phyloP scores from a whole-genome alignment of 2,113 vertebrate genomes.

The Neodontobutis hainanensis region DNA sequence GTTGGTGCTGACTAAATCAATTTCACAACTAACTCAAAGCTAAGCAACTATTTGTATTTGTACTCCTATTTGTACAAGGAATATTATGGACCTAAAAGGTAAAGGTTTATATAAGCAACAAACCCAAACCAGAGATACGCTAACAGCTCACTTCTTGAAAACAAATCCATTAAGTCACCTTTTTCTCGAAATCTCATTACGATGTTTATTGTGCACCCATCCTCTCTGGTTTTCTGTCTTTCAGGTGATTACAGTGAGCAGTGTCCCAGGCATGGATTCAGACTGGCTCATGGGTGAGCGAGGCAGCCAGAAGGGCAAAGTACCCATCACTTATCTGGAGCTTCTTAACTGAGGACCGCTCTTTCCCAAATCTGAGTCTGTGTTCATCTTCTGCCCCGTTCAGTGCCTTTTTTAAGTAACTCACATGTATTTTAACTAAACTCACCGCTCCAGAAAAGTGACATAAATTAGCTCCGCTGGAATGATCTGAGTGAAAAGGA shows the following conservation, averaged over 20 bases:
- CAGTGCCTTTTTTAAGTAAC: constrained; percentile 27
- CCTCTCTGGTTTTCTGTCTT: not conserved
- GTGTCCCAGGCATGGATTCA: constrained; percentile 93
- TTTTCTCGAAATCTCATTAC: no score
- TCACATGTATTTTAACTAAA: not conserved
- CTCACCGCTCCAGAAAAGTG: not conserved
- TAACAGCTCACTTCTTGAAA: no score
- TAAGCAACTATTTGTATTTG: not conserved
- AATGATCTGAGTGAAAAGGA: constrained; percentile 23
- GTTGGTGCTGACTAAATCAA: not conserved
- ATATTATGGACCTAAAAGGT: not conserved
- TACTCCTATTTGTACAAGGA: not conserved
- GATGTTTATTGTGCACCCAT: not conserved
- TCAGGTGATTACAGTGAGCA: constrained; percentile 95
- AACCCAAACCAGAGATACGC: no score
- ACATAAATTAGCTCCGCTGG: not conserved
- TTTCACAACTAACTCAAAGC: constrained; percentile 4
- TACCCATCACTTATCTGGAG: constrained; percentile 98
- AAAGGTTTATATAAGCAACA: not conserved
- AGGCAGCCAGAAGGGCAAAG: constrained; percentile 95
- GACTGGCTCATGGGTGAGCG: constrained; percentile 99
- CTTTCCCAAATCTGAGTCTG: not conserved
- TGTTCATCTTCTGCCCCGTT: constrained; percentile 41
- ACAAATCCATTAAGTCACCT: no score
- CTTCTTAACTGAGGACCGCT: constrained; percentile 86